Base-by-base conservation (phyloP, 1,140 invertebrate species). In the Diorhabda elongata region DNA sequence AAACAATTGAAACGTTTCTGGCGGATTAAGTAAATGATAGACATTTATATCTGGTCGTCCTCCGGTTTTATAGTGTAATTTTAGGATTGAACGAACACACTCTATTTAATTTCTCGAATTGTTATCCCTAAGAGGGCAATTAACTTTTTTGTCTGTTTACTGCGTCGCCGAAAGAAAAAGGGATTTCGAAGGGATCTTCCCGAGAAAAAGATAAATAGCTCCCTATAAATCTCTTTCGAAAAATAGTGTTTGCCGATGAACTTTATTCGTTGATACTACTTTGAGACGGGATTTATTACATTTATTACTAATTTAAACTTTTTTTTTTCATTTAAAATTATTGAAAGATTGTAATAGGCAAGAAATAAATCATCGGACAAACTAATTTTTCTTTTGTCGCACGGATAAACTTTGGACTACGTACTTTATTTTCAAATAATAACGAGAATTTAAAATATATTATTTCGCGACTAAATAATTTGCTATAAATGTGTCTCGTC, bases 1-100 rank as follows among this genome's bases (percentile, higher is more conserved):
- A 61, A 63, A 56, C 72, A 73, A 73, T 71, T 71, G 69, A 71
- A 71, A 71, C 72, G 69, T 73, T 64, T 62, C 71, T 70, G 68
- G 66, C 67, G 71, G 69, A 71, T 73, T 73, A 73, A 69, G 67
- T 69, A 73, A 73, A 73, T 64, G 67, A 69, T 70, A 60, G 64
- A 61, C 72, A 71, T 73, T 73, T 64, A 71, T 73, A 69, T 71
- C 61, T 58, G 67, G 62, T 52, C 47, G 58, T 42, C 68, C 72
- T 58, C 43, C 62, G 64, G 72, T 71, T 73, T 73, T 73, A 73
- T 71, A 67, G 72, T 64, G 64, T 65, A 71, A 69, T 71, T 71
- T 66, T 59, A 65, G 69, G 66, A 69, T 71, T 71, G 69, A 71
- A 69, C 63, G 64, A 71, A 60, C 69, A 71, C 64, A 71, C 69